Evolutionary conservation across 2,113 vertebrate species (phyloP), one percentile per base, ranked within the genome.

Genomic region (Cyanoderma ruficeps): DNA sequence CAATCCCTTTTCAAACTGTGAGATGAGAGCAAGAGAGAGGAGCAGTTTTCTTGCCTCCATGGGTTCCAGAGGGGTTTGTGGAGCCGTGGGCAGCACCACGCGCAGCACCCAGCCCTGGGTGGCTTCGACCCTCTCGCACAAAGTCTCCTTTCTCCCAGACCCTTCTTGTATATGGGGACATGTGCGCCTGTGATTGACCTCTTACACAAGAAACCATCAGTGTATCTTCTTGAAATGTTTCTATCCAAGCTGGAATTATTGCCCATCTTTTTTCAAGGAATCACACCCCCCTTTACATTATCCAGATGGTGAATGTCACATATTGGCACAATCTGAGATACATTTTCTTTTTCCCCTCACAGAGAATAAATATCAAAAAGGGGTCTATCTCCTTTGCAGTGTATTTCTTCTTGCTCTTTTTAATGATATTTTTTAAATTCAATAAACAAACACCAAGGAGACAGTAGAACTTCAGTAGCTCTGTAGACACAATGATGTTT

Each of bases 401-500:
- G 28, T 21, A 37, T 30, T 41, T 83, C 41, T 91, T 76, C 57
- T 79, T 78, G 49, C 53, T 53, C 42, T 59, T 82, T 78, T 69
- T 39, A 90, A 55, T 76, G 41, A 12, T 83, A 19, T 59, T 69
- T 94, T 94, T 87, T 63, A 60, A 85, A 93, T 80, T 85, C 93
- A 92, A 84, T 78, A 91, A 92, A 57, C 89, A 82, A 89, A 65
- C 27, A 70, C 67, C 90, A 87, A 89, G 82, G 75, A 90, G 59
- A 76, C 10, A 0, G 39, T 69, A 91, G 50, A 89, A 96, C 57
- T 93, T 89, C 93, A 83, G 94, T 56, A 85, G 67, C 79, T 96
- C 90, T 77, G 87, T 61, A 87, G 84, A 44, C 87, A 91, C 70
- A 75, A 75, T 31, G 67, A 33, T 95, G 95, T 96, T 94, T 96